A percentile compares a stretch with the other conserved stretches of the same genome.
These are phyloP conservation scores for Embidobia sp. DNA, from an alignment of 2,888 invertebrate species.

Conservation along the genomic window DNA sequence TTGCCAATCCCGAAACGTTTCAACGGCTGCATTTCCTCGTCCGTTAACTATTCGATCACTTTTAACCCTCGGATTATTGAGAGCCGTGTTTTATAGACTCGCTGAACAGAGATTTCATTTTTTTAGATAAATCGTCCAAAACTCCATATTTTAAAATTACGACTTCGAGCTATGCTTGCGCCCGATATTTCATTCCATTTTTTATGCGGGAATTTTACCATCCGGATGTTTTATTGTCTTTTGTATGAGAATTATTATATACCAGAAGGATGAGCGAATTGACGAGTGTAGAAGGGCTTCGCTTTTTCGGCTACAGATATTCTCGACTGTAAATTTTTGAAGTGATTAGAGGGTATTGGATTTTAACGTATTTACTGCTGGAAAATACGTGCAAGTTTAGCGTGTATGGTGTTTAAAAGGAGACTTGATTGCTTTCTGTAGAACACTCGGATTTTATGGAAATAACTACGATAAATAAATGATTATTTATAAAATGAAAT, in stretches of 20 bases:
- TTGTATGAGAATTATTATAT: constrained; percentile 4
- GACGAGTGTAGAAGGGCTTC: no score
- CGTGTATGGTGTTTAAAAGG: no score
- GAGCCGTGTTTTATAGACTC: constrained; percentile 39
- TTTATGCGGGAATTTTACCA: constrained; percentile 23
- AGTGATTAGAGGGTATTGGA: neutral
- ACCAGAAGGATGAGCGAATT: constrained; percentile 5
- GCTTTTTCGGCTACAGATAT: no score
- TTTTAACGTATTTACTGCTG: neutral
- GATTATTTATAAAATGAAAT: no score
- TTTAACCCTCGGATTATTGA: constrained; percentile 57
- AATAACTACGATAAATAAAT: no score
- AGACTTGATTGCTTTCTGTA: no score
- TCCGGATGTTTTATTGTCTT: constrained; percentile 17
- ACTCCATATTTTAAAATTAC: constrained; percentile 48
- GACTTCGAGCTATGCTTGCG: constrained; percentile 12
- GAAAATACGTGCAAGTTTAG: neutral
- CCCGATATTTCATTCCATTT: constrained; percentile 26
- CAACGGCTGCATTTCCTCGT: constrained; percentile 22
- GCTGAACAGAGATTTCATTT: constrained; percentile 22
- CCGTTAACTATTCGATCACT: constrained; percentile 52
- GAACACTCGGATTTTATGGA: no score
- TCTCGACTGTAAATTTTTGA: neutral
- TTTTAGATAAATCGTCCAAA: constrained; percentile 43
- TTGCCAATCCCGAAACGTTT: constrained; percentile 34